Conservation (phyloP, 2,888 invertebrate genomes). For the Sinotaia quadrata region DNA sequence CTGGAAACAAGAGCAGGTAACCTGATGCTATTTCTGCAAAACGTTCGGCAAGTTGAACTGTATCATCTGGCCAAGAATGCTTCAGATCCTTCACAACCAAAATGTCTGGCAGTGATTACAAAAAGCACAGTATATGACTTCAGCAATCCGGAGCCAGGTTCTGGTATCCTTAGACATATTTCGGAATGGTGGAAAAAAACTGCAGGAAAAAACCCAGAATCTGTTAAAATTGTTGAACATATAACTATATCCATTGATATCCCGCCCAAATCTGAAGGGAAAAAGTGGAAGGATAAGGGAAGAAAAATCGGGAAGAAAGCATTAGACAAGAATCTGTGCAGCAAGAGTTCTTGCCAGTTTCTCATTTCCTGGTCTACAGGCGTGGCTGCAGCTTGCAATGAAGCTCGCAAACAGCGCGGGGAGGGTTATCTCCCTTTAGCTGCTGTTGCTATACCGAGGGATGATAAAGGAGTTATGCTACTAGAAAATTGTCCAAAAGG, state of each 20-base stretch:
- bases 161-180: neutral
- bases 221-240: too few species aligned
- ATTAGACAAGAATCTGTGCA: too few species aligned
- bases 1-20: slow-evolving; percentile 53
- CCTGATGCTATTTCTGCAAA: slow-evolving; percentile 66
- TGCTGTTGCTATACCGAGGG: slow-evolving; percentile 34
- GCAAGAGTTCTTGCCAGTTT: slow-evolving; percentile 27
- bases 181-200: neutral
- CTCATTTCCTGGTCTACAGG: slow-evolving; percentile 44
- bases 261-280: too few species aligned
- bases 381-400: slow-evolving; percentile 12
- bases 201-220: neutral
- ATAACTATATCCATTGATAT: too few species aligned
- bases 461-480: neutral
- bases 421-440: slow-evolving; percentile 15
- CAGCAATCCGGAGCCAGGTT: neutral
- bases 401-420: neutral
- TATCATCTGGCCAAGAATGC: neutral
- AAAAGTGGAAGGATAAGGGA: neutral
- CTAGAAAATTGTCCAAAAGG: slow-evolving; percentile 18
- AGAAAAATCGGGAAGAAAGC: neutral
- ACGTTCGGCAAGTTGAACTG: slow-evolving; percentile 41
- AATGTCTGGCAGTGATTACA: neutral
- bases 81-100: neutral
- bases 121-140: neutral